Base-by-base conservation (phyloP, 2,888 invertebrate genomes). In the Sceliomorpha sp. region DNA sequence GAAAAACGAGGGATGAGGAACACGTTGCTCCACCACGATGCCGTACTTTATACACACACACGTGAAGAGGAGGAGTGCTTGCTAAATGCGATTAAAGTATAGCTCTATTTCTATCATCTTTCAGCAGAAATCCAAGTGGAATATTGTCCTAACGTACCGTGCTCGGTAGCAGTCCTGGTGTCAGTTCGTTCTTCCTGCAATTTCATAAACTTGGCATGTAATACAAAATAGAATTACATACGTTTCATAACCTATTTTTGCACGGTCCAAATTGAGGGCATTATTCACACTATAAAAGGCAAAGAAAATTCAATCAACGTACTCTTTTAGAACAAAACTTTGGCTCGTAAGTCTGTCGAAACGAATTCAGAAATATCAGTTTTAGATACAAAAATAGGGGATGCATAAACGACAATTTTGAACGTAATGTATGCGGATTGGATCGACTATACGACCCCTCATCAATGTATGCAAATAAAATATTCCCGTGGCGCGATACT, bases 401-500 rank as follows among this genome's bases (percentile, higher is more conserved):
- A n/a, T n/a, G n/a, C n/a, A n/a, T n/a, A n/a, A n/a, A n/a, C n/a
- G n/a, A n/a, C n/a, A n/a, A n/a, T n/a, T n/a, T n/a, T n/a, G n/a
- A n/a, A n/a, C n/a, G n/a, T n/a, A n/a, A n/a, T n/a, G n/a, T n/a
- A n/a, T n/a, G n/a, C n/a, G n/a, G 12, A 10, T 32, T 32, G 10
- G 10, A 9, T 32, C 8, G 31, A 12, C 17, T 20, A 7, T 17
- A 29, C 13, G 12, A 15, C 12, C 17, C 26, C 45, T 60, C 31
- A 39, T 50, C 50, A 56, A 55, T 62, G 40, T 58, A 51, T 36
- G 42, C 20, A 68, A 56, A 62, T 68, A 58, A 53, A 68, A 47
- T 56, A 14, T n/a, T 15, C 17, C 2, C 9, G 34, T n/a, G 67
- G 59, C 71, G 74, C 70, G 73, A 70, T 67, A 68, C 59, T 62